Percentiles rank a stretch among this genome's conserved stretches.
Evolutionary conservation across 2,888 invertebrate species (phyloP).

Genomic region (Hirtodrosophila trivittata): DNA sequence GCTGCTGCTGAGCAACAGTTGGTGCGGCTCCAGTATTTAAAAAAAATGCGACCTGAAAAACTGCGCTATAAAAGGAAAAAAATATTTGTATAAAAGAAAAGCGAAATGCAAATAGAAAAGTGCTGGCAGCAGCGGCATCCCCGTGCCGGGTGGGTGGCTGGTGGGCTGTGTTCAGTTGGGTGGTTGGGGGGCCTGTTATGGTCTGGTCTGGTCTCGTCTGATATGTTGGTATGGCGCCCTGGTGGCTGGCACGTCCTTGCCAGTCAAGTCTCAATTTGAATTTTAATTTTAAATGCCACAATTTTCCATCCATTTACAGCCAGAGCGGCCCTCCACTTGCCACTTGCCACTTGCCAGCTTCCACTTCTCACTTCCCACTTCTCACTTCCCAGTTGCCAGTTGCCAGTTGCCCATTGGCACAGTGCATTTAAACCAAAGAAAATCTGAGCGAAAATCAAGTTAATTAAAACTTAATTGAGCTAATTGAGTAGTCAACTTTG

Average conservation of each 20-base stretch:
- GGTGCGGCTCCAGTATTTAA: conserved; percentile 55
- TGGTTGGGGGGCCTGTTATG: conserved; percentile 4
- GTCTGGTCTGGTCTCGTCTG: conserved; percentile 26
- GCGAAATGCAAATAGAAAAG: conserved; percentile 76
- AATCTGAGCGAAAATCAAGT: background rate
- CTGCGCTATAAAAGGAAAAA: conserved; percentile 33
- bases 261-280: conserved; percentile 79
- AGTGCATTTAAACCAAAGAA: conserved; percentile 15
- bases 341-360: too few relatives aligned
- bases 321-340: conserved; percentile 12
- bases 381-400: too few relatives aligned
- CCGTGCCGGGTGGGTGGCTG: conserved; percentile 1
- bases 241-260: conserved; percentile 70
- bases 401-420: conserved; percentile 18
- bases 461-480: conserved; percentile 26
- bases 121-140: conserved; percentile 27
- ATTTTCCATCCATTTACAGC: conserved; percentile 72
- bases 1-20: conserved; percentile 58
- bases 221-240: conserved; percentile 6
- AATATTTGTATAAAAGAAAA: conserved; percentile 61
- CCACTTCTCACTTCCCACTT: too few relatives aligned
- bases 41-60: conserved; percentile 50
- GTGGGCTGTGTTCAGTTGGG: background rate
- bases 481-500: background rate
- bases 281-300: conserved; percentile 79